Evolutionary conservation across 2,888 invertebrate genomes (phyloP), one percentile per base, ranked within the genome.

Genomic region (Gryllus longicercus): DNA sequence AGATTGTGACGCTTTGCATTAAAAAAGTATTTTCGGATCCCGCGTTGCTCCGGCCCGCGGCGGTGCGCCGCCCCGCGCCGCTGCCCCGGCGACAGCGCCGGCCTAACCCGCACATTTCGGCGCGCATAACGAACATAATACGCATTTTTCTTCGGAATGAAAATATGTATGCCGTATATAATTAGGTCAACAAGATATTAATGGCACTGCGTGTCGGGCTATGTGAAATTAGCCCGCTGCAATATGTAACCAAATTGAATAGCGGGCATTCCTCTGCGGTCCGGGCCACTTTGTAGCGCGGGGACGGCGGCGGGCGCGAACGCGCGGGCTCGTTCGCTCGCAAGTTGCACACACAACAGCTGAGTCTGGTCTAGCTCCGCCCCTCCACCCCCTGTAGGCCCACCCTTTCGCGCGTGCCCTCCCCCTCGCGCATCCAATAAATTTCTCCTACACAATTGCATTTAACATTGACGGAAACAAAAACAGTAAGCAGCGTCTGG

Each of bases 381-480:
- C 63, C n/a, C 63, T 63, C 51, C 51, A 21, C 21, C 51, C 51
- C 2, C 51, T 51, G 1, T 16, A 14, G 51, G 1, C 51, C 51
- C 51, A 11, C 16, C 51, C 1, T 16, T 51, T 63, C 63, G 8
- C 38, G 8, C 63, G 51, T 2, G 16, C 16, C n/a, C 63, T 16
- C 63, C 16, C 63, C 38, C 38, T 8, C 38, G 38, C 38, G 38
- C 38, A 8, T 38, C 38, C 63, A 63, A 63, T 63, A 63, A 63
- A 63, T 63, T 63, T 63, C 63, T 14, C 11, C n/a, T 63, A 63
- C 63, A 63, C 63, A 63, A 63, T 63, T 63, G 63, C 63, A 63
- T 63, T 63, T 63, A 63, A 63, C 63, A 63, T 63, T 63, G 63
- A 63, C 63, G 63, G 63, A 63, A 63, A 63, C 63, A 63, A 63